Conservation (phyloP, 1,140 invertebrate genomes). For the Planococcus citri region DNA sequence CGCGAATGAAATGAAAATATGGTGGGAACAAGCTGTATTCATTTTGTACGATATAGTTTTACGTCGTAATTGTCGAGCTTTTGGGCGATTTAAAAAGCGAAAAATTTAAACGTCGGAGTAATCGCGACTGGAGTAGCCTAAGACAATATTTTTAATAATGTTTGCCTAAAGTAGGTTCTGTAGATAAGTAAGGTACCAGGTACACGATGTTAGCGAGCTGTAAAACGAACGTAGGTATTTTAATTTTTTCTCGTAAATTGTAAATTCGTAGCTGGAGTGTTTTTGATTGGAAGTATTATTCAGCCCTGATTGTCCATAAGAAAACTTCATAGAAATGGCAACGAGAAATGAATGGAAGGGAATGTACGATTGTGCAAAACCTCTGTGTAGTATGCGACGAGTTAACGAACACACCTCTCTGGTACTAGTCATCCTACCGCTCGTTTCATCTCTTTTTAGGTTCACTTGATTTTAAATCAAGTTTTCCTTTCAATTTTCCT, state of each 20-base stretch:
- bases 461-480: constrained; percentile 17
- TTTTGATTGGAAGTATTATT: constrained; percentile 18
- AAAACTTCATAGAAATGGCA: neutral
- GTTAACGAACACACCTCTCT: constrained; percentile 2
- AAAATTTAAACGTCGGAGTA: too few species aligned
- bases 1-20: too few species aligned
- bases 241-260: neutral
- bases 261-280: neutral
- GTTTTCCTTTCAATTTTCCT: constrained; percentile 20
- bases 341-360: neutral
- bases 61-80: too few species aligned
- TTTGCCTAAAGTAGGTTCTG: neutral
- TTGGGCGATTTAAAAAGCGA: too few species aligned
- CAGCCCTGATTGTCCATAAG: constrained; percentile 16
- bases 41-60: too few species aligned
- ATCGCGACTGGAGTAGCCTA: too few species aligned
- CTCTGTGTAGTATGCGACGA: neutral
- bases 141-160: neutral
- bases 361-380: neutral
- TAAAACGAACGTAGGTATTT: neutral
- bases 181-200: neutral
- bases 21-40: too few species aligned
- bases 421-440: neutral
- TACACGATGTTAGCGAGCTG: too few species aligned
- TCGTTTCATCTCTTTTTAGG: constrained; percentile 1